phyloP scores from a whole-genome alignment of 2,113 vertebrate genomes.

The Grantiella picta region DNA sequence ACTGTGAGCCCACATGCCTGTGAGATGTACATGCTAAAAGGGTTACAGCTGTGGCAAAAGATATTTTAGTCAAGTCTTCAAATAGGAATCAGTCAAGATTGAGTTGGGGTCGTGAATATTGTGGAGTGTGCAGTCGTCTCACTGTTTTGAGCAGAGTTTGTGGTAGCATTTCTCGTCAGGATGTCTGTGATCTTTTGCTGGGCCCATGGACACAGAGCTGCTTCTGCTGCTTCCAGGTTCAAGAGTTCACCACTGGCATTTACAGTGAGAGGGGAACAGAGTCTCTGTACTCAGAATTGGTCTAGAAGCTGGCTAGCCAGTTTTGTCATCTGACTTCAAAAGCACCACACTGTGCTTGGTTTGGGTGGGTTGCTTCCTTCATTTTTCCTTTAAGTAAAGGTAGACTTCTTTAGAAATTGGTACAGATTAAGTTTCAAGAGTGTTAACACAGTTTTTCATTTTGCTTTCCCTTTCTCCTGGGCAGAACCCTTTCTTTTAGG shows the following conservation, averaged over 20 bases:
- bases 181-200: neutral
- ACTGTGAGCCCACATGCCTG: neutral
- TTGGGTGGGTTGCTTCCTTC: neutral
- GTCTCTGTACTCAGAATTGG: neutral
- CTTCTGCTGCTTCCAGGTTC: neutral
- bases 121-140: neutral
- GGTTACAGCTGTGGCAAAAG: neutral
- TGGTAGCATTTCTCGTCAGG: neutral
- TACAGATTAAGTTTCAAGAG: neutral
- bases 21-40: neutral
- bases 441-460: neutral
- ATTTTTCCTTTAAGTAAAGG: neutral
- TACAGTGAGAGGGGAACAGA: fast-evolving
- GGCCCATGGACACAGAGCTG: neutral
- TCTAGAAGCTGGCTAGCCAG: neutral
- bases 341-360: neutral
- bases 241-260: neutral
- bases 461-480: neutral
- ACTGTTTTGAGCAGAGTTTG: neutral
- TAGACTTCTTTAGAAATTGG: neutral
- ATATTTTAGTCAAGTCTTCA: neutral
- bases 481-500: neutral
- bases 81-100: neutral
- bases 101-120: neutral
- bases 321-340: neutral